These are phyloP conservation scores for Sitobion miscanthi DNA, from an alignment of 1,140 invertebrate species.

Conservation along the genomic window DNA sequence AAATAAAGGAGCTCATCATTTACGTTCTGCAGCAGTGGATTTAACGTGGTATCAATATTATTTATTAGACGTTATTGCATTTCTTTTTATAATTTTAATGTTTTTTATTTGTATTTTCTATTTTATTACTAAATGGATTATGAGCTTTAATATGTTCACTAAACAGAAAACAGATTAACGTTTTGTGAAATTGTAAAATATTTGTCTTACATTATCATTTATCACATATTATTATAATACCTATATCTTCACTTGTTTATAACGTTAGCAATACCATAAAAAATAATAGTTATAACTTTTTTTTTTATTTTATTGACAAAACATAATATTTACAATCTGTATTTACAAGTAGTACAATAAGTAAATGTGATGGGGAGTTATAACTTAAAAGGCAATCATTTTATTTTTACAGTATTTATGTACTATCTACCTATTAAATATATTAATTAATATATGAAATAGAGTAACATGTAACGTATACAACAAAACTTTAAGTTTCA, in stretches of 20 bases:
- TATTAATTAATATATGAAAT: no score
- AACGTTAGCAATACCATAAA: not conserved
- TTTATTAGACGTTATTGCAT: constrained; percentile 62
- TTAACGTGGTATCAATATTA: constrained; percentile 63
- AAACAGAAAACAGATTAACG: not conserved
- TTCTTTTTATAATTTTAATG: not conserved
- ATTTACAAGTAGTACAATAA: no score
- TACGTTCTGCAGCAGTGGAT: constrained; percentile 62
- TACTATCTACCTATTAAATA: no score
- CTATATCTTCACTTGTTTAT: not conserved
- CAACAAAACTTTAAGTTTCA: no score
- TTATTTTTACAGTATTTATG: no score
- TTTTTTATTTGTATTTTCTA: not conserved
- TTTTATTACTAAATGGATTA: not conserved
- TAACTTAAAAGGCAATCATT: no score
- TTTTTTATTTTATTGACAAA: no score
- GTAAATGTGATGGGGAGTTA: no score
- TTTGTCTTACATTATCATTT: not conserved
- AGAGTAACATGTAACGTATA: no score
- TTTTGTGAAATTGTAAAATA: not conserved
- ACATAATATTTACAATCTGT: no score
- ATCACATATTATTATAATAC: no score
- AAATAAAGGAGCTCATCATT: constrained; percentile 64
- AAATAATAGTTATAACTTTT: not conserved
- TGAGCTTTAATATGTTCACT: not conserved